Conservation (phyloP, 2,113 vertebrate species). For the Oxyruncus cristatus region DNA sequence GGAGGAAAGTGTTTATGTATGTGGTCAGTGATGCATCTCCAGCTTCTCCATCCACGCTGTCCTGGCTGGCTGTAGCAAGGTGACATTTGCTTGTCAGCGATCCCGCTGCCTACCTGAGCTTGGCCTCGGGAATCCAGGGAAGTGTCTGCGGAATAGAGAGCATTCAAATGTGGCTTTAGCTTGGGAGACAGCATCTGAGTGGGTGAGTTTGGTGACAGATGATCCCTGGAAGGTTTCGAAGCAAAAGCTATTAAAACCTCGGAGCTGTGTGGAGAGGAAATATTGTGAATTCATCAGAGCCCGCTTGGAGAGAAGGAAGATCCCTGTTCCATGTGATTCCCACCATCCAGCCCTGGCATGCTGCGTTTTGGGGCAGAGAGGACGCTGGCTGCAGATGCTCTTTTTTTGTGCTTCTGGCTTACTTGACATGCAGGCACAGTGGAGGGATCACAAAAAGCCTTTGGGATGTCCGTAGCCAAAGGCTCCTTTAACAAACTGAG, state of each 20-base stretch:
- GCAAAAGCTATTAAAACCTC: constrained; percentile 5
- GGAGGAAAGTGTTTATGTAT: neutral
- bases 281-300: neutral
- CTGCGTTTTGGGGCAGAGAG: neutral
- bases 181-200: constrained; percentile 23
- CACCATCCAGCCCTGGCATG: neutral
- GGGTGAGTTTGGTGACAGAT: constrained; percentile 38
- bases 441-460: neutral
- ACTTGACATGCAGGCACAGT: neutral
- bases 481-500: neutral
- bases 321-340: neutral
- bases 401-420: neutral
- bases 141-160: neutral
- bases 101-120: neutral
- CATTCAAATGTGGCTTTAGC: neutral
- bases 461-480: neutral
- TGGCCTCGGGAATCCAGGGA: neutral
- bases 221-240: constrained; percentile 22
- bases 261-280: neutral
- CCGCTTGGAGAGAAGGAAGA: neutral
- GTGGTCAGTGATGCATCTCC: neutral
- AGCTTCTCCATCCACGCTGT: neutral
- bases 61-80: neutral
- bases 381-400: neutral
- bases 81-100: neutral